These are phyloP conservation scores for Nasalis larvatus DNA, from an alignment of 2,113 vertebrate species.

Conservation along the genomic window DNA sequence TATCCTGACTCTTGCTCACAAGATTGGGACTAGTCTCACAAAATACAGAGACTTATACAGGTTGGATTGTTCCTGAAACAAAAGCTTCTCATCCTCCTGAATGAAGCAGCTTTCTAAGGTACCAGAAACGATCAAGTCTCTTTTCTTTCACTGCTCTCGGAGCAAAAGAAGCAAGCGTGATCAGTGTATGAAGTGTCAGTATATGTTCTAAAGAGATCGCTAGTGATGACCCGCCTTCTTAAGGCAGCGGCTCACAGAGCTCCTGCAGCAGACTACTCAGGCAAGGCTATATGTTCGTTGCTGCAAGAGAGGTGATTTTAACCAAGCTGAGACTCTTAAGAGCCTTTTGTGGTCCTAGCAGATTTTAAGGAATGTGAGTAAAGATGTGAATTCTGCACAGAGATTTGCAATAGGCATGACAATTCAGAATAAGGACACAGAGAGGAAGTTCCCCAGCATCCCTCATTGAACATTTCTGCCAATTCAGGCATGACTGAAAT, in stretches of 20 bases:
- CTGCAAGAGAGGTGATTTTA: not conserved
- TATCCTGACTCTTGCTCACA: not conserved
- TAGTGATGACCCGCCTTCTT: accelerated
- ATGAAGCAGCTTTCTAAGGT: not conserved
- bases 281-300: accelerated
- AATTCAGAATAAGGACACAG: not conserved
- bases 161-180: not conserved
- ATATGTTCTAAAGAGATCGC: not conserved
- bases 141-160: not conserved
- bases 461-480: accelerated
- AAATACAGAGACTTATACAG: not conserved
- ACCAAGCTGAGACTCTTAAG: not conserved
- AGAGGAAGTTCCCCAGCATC: not conserved
- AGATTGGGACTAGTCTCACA: not conserved
- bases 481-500: accelerated
- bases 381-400: not conserved
- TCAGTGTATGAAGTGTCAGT: not conserved
- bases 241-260: not conserved
- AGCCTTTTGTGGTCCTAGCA: not conserved
- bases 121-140: not conserved
- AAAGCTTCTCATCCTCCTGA: not conserved
- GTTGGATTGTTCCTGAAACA: not conserved
- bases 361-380: not conserved
- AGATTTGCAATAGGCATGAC: not conserved
- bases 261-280: accelerated